Conservation (phyloP, 2,888 invertebrate genomes). For the Trimorus sp. region DNA sequence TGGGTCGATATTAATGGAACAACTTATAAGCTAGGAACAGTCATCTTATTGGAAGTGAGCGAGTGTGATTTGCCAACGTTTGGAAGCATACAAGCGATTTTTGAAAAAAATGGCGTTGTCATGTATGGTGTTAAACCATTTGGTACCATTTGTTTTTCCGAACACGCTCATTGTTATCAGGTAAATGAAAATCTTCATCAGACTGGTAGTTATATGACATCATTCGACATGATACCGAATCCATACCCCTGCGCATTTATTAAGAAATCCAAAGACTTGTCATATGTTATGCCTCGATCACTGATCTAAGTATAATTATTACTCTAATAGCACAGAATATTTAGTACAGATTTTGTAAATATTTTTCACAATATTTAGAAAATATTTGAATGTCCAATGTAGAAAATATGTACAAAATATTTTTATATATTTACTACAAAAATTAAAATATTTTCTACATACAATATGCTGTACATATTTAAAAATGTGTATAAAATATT, state of each 20-base stretch:
- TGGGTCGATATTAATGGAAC: constrained; percentile 14
- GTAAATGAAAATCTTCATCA: not conserved
- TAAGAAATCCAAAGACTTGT: too few relatives aligned
- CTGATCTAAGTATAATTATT: too few relatives aligned
- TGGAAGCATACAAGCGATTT: not conserved
- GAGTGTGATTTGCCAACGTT: not conserved
- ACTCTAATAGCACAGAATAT: too few relatives aligned
- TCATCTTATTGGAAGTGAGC: constrained; percentile 12
- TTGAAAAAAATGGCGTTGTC: not conserved
- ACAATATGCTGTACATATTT: too few relatives aligned
- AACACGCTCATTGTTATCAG: not conserved
- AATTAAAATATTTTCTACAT: too few relatives aligned
- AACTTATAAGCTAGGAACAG: constrained; percentile 6
- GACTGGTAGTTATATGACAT: not conserved
- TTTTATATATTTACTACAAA: too few relatives aligned
- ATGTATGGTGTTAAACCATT: not conserved
- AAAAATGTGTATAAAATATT: too few relatives aligned
- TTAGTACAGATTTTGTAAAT: too few relatives aligned
- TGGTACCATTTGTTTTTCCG: not conserved
- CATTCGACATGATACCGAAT: not conserved
- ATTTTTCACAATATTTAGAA: too few relatives aligned
- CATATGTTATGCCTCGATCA: too few relatives aligned
- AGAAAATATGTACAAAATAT: too few relatives aligned
- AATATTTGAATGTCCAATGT: too few relatives aligned
- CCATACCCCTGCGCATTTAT: not conserved